Evolutionary conservation across 2,797 vertebrate species (phyloP).

Genomic region (Lagodon rhomboides): DNA sequence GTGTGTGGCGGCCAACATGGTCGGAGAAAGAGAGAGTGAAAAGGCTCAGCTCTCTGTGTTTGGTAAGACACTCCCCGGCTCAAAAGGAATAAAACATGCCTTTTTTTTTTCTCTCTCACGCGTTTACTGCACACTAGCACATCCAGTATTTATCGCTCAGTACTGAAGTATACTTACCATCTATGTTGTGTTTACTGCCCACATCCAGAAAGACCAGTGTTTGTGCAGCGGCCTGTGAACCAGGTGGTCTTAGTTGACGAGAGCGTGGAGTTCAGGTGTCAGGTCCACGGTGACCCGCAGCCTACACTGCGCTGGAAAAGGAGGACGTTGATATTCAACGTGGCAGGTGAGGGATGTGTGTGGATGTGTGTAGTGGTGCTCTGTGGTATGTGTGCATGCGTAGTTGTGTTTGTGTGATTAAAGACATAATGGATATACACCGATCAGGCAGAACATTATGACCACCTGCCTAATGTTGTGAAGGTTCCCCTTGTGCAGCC

Average conservation of each 20-base stretch:
- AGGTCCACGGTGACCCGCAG: conserved; percentile 94
- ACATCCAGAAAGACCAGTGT: conserved; percentile 92
- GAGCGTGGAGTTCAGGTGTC: conserved; percentile 94
- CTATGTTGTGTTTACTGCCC: conserved; percentile 40
- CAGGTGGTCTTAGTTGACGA: conserved; percentile 97
- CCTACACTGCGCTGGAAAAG: conserved; percentile 95
- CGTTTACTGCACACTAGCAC: conserved; percentile 17
- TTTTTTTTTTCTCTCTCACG: neutral
- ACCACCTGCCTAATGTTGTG: no score
- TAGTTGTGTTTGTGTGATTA: conserved; percentile 4
- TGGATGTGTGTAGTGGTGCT: conserved; percentile 26
- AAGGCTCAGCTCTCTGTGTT: conserved; percentile 97
- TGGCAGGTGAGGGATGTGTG: conserved; percentile 88
- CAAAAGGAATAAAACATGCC: conserved; percentile 22
- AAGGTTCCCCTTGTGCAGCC: no score
- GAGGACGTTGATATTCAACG: conserved; percentile 93
- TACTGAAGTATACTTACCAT: conserved; percentile 55
- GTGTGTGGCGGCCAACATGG: conserved; percentile 96
- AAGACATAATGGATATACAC: conserved; percentile 39
- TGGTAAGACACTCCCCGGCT: conserved; percentile 83
- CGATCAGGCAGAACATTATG: no score
- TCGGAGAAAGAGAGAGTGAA: conserved; percentile 96
- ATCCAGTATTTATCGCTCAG: conserved; percentile 34
- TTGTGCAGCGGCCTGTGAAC: conserved; percentile 95
- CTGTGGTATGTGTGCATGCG: conserved; percentile 13